A percentile compares a stretch with the other conserved stretches of the same genome.
phyloP scores from a whole-genome alignment of 2,113 vertebrate genomes.

The Penelope pileata region DNA sequence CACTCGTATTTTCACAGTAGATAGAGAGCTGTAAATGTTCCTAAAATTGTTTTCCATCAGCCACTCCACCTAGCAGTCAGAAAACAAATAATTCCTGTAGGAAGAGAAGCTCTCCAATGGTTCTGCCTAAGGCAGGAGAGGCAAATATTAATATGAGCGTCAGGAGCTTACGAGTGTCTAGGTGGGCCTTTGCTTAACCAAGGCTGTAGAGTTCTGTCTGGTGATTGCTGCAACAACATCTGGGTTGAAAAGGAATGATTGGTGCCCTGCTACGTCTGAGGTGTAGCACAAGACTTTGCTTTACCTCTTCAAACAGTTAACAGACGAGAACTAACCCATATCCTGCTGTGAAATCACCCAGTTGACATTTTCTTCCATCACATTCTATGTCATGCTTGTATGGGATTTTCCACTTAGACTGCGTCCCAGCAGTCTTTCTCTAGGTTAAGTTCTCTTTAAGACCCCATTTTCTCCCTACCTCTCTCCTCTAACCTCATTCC shows the following conservation, averaged over 20 bases:
- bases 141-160: background rate
- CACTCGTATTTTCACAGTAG: background rate
- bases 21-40: background rate
- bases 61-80: background rate
- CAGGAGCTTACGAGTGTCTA: background rate
- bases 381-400: fast-evolving
- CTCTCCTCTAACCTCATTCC: background rate
- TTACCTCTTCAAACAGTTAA: background rate
- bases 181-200: background rate
- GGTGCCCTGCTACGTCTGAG: background rate
- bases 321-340: background rate
- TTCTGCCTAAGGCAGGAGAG: background rate
- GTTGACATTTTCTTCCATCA: background rate
- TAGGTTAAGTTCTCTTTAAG: background rate
- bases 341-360: background rate
- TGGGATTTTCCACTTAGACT: background rate
- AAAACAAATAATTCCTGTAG: background rate
- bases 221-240: background rate
- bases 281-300: background rate
- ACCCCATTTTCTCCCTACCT: background rate
- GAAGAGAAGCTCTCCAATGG: background rate
- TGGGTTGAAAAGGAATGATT: background rate
- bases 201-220: background rate
- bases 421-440: background rate
- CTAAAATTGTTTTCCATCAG: background rate